Conservation (phyloP, 2,797 vertebrate genomes). For the Melanotaenia nigrans region DNA sequence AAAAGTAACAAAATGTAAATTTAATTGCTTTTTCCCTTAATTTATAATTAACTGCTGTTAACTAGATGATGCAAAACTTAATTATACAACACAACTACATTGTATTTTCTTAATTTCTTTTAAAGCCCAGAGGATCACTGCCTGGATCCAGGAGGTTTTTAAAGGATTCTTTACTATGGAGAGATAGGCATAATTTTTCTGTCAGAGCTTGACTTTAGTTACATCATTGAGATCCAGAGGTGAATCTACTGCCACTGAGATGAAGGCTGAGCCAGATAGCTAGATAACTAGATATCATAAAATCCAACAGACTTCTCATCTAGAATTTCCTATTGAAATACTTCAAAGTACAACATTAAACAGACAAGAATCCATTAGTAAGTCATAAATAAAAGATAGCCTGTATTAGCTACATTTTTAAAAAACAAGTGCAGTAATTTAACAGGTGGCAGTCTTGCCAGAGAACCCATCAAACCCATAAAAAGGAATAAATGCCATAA, state of each 20-base stretch:
- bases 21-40: not conserved
- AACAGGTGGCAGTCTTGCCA: not conserved
- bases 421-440: not conserved
- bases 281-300: too few species aligned
- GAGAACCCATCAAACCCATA: constrained; percentile 2
- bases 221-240: too few species aligned
- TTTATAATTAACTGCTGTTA: not conserved
- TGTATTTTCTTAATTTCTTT: not conserved
- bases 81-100: not conserved
- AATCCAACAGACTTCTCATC: not conserved
- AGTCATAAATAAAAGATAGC: not conserved
- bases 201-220: too few species aligned
- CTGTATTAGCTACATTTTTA: not conserved
- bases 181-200: too few species aligned
- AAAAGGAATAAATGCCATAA: constrained; percentile 15
- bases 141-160: too few species aligned
- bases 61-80: not conserved
- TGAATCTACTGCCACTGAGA: too few species aligned
- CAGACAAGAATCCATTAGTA: not conserved
- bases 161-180: too few species aligned
- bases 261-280: too few species aligned
- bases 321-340: not conserved
- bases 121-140: too few species aligned
- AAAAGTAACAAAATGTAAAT: constrained; percentile 2
- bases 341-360: not conserved